These are phyloP conservation scores for Nibea albiflora DNA, from an alignment of 2,113 vertebrate genomes.

Conservation along the genomic window DNA sequence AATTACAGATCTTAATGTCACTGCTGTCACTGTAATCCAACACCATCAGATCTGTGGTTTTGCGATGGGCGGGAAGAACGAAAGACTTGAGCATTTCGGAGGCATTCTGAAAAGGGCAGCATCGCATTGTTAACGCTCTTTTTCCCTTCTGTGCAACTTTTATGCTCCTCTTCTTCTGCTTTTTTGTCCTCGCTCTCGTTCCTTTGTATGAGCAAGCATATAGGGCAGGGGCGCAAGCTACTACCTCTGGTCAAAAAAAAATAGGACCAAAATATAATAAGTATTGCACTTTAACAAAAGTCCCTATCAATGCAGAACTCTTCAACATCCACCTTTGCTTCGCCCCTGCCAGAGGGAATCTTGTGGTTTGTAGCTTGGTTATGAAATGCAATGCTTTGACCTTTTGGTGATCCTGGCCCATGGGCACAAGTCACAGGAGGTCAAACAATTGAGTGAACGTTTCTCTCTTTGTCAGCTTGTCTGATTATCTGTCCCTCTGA, in stretches of 20 bases:
- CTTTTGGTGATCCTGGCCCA: constrained; percentile 20
- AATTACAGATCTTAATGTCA: constrained; percentile 8
- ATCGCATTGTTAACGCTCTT: background rate
- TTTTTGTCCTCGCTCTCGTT: background rate
- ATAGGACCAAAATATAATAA: background rate
- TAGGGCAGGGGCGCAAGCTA: constrained; percentile 24
- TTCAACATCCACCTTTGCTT: background rate
- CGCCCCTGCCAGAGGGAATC: constrained; percentile 23
- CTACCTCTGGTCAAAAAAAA: background rate
- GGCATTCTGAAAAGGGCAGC: constrained; percentile 13
- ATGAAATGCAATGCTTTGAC: constrained; percentile 27
- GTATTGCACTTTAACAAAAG: background rate
- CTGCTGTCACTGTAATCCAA: constrained; percentile 1
- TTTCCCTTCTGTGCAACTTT: constrained; percentile 9
- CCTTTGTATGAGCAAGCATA: background rate
- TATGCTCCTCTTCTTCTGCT: background rate
- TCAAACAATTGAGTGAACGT: constrained; percentile 8
- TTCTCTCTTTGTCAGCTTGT: background rate
- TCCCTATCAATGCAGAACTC: background rate
- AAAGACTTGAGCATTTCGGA: constrained; percentile 33
- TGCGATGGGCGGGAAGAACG: constrained; percentile 39
- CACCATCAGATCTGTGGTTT: constrained; percentile 13
- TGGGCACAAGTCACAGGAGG: constrained; percentile 21
- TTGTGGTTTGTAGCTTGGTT: constrained; percentile 20
- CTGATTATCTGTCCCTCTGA: background rate